Evolutionary conservation across 2,113 vertebrate genomes (phyloP).

Genomic region (Raja brachyura): DNA sequence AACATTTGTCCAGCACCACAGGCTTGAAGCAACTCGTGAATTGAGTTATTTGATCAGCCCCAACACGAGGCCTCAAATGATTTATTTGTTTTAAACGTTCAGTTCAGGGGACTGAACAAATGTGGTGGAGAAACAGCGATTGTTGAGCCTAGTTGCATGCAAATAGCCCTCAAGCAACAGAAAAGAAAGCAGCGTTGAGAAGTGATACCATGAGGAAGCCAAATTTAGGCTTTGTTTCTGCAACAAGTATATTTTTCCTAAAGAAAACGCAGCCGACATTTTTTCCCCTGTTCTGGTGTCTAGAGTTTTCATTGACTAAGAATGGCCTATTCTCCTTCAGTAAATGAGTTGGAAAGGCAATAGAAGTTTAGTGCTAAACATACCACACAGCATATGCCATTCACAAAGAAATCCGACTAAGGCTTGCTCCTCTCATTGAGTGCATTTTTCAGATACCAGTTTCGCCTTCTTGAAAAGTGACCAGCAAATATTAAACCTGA

Average conservation of each 20-base stretch:
- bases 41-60: no score
- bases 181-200: not conserved
- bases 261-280: not conserved
- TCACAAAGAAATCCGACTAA: not conserved
- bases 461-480: not conserved
- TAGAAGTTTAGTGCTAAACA: slow-evolving; percentile 8
- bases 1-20: not conserved
- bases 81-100: not conserved
- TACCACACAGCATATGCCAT: not conserved
- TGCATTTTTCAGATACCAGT: not conserved
- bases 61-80: not conserved
- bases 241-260: not conserved
- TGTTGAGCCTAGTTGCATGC: not conserved
- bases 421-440: not conserved
- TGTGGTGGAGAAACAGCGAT: not conserved
- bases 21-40: not conserved
- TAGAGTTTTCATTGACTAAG: not conserved
- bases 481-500: not conserved
- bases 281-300: not conserved
- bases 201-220: not conserved
- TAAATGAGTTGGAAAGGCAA: not conserved
- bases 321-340: not conserved
- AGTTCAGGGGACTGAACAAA: not conserved
- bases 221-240: not conserved
- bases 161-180: not conserved